Percentiles rank a stretch among this genome's conserved stretches.
phyloP scores from a whole-genome alignment of 2,888 invertebrate species.

The Trypoxylon attenuatum region DNA sequence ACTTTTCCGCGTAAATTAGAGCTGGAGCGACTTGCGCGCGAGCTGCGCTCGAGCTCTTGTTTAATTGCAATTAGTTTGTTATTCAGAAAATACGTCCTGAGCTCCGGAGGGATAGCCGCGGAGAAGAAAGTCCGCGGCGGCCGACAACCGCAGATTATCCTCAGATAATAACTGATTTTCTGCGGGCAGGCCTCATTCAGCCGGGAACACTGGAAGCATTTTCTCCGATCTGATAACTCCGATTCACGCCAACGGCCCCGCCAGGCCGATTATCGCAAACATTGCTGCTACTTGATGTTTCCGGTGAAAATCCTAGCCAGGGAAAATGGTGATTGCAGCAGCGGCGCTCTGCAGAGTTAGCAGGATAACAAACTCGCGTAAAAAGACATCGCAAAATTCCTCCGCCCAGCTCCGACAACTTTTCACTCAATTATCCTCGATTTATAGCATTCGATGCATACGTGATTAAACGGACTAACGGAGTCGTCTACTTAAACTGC shows the following conservation, averaged over 20 bases:
- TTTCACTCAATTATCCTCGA: slow-evolving; percentile 60
- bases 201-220: slow-evolving; percentile 1
- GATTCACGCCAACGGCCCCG: not conserved
- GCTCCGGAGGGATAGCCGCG: not conserved
- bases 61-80: slow-evolving; percentile 1
- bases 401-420: slow-evolving; percentile 19
- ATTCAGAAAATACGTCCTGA: not conserved
- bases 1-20: slow-evolving; percentile 17
- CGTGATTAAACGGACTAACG: not conserved
- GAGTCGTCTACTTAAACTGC: too few relatives aligned
- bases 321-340: slow-evolving; percentile 19
- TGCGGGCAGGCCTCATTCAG: not conserved
- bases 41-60: not conserved
- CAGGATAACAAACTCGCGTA: not conserved
- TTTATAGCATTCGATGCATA: slow-evolving; percentile 8
- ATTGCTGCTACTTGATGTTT: slow-evolving; percentile 31
- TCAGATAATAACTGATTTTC: not conserved
- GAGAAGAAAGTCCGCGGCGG: not conserved
- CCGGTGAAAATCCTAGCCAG: slow-evolving; percentile 43
- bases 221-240: slow-evolving; percentile 21
- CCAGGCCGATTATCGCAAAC: slow-evolving; percentile 18
- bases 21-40: not conserved
- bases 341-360: not conserved
- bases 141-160: not conserved
- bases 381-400: slow-evolving; percentile 17